Evolutionary conservation across 2,113 vertebrate species (phyloP), one percentile per base, ranked within the genome.

Genomic region (Typhlomys cinereus): DNA sequence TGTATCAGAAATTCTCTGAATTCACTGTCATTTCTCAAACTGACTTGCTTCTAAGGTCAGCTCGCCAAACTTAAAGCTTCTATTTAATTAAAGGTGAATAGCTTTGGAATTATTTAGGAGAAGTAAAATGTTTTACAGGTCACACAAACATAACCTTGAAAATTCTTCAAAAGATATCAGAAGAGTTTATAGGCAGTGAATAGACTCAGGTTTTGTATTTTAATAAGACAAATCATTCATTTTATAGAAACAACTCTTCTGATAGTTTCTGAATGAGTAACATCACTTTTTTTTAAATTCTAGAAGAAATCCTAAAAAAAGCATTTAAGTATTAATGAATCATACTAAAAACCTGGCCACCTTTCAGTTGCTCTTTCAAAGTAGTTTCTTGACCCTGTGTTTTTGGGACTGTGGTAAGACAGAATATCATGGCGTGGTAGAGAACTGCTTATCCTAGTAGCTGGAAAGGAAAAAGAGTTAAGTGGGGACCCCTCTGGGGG

Each of bases 51-150:
- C 41, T 61, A 31, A 15, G 10, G 10, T 54, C 18, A 18, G 29
- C 36, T 27, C 31, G 46, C 27, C 76, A 39, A 57, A n/a, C 39
- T 62, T n/a, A 67, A 50, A 86, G 27, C 23, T 92, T 61, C 62
- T 34, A 52, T 70, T 62, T 92, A 85, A 85, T 79, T 69, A 61
- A 89, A 62, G 62, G 23, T 85, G 10, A 89, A 36, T 62, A 34
- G 25, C 21, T 62, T 78, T 78, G 52, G 25, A 66, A 81, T 87
- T 61, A 84, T 29, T 84, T 84, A n/a, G 23, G 78, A 78, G 6
- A 7, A 39, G 34, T 20, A 44, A 89, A 85, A 79, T 71, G 36
- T 48, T 83, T 61, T 67, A 57, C 8, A 74, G 34, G 67, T 61
- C n/a, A n/a, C n/a, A n/a, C n/a, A n/a, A n/a, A n/a, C n/a, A n/a